phyloP scores from a whole-genome alignment of 2,888 invertebrate genomes.

The Tipula confusa region DNA sequence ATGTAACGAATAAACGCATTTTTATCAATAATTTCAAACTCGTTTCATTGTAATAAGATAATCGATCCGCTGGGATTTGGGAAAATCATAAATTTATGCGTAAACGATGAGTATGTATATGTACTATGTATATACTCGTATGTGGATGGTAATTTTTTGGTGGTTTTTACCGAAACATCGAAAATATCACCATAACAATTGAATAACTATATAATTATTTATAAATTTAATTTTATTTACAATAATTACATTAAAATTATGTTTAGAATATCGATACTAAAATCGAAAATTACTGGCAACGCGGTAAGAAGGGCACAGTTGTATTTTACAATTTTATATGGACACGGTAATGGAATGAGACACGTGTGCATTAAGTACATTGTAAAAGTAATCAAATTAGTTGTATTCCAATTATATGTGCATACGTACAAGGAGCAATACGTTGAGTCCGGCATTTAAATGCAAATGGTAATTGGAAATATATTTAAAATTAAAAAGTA shows the following conservation, averaged over 20 bases:
- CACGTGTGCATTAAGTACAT: not conserved
- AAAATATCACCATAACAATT: not conserved
- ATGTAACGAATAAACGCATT: constrained; percentile 6
- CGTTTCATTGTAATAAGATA: constrained; percentile 45
- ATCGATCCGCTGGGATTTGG: constrained; percentile 48
- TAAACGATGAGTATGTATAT: no score
- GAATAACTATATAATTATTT: not conserved
- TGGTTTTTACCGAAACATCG: not conserved
- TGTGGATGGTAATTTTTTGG: not conserved
- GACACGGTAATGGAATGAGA: not conserved
- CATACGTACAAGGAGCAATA: no score
- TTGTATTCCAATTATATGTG: not conserved
- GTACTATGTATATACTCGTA: not conserved
- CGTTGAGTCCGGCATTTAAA: not conserved
- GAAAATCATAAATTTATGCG: not conserved
- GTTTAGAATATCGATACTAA: not conserved
- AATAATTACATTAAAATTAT: not conserved
- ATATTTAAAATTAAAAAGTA: not conserved
- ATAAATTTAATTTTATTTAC: not conserved
- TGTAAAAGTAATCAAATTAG: not conserved
- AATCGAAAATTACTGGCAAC: not conserved
- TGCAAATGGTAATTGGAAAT: not conserved
- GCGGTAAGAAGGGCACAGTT: not conserved
- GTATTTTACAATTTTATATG: not conserved
- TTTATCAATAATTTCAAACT: not conserved